These are phyloP conservation scores for Perca schrenkii DNA, from an alignment of 2,113 vertebrate genomes.

Conservation along the genomic window DNA sequence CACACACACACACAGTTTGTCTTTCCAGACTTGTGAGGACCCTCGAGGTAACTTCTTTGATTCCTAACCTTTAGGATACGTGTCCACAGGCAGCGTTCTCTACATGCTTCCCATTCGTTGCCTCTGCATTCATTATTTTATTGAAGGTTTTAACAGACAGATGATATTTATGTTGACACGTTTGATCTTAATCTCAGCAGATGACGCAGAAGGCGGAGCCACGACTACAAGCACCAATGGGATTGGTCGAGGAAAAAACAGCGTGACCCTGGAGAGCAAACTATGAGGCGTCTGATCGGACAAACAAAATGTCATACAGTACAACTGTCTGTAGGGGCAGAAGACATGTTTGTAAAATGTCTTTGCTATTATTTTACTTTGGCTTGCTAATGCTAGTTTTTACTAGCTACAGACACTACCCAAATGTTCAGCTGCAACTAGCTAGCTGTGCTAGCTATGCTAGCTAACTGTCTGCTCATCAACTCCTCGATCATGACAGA, in stretches of 20 bases:
- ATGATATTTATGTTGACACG: neutral
- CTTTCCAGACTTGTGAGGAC: too few species aligned
- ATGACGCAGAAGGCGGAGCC: slow-evolving; percentile 29
- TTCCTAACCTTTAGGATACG: too few species aligned
- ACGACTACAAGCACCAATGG: neutral
- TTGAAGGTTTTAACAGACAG: too few species aligned
- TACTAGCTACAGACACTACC: neutral
- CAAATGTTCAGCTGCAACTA: neutral
- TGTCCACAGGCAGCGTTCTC: too few species aligned
- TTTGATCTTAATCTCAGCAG: neutral
- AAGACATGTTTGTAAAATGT: neutral
- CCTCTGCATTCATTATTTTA: too few species aligned
- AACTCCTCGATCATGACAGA: too few species aligned
- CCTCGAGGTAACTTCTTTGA: too few species aligned
- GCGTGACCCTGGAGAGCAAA: slow-evolving; percentile 54
- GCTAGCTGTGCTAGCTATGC: too few species aligned
- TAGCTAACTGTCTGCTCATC: too few species aligned
- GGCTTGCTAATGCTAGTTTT: neutral
- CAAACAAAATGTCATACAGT: neutral
- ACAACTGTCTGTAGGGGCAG: neutral
- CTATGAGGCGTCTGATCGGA: slow-evolving; percentile 45
- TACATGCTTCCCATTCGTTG: too few species aligned
- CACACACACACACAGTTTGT: too few species aligned
- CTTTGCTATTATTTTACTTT: neutral
- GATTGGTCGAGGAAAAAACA: slow-evolving; percentile 48